These are phyloP conservation scores for Cliona cf. orientalis DNA, from an alignment of 37 sponge, comb jelly and placozoan genomes.

Conservation along the genomic window DNA sequence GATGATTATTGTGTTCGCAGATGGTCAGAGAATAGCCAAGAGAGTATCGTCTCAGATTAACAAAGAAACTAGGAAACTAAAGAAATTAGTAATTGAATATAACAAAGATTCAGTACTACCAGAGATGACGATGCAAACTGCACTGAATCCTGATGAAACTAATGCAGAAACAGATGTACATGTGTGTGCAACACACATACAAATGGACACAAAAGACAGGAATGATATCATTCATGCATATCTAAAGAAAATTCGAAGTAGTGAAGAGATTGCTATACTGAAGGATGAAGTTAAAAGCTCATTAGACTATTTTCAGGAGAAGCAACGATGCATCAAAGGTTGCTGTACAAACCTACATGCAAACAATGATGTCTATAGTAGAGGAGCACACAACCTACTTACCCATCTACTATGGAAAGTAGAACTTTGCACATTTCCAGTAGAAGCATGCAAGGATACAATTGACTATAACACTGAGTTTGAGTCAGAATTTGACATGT, in stretches of 20 bases:
- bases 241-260: background rate
- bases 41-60: constrained; percentile 3
- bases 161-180: background rate
- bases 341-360: background rate
- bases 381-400: background rate
- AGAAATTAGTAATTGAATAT: background rate
- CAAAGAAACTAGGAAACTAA: background rate
- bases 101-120: background rate
- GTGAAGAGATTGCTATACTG: background rate
- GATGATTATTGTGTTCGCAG: no score
- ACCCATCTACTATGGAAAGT: background rate
- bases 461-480: background rate
- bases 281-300: background rate
- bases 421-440: background rate
- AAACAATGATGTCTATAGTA: background rate
- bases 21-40: constrained; percentile 7
- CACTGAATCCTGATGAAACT: background rate
- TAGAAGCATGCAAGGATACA: background rate
- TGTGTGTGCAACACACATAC: background rate
- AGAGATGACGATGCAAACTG: background rate
- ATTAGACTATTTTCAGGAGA: background rate
- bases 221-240: no score
- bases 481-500: no score
- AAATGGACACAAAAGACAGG: background rate
- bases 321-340: background rate